Evolutionary conservation across 2,888 invertebrate species (phyloP), one percentile per base, ranked within the genome.

Genomic region (Siphlonurus alternatus): DNA sequence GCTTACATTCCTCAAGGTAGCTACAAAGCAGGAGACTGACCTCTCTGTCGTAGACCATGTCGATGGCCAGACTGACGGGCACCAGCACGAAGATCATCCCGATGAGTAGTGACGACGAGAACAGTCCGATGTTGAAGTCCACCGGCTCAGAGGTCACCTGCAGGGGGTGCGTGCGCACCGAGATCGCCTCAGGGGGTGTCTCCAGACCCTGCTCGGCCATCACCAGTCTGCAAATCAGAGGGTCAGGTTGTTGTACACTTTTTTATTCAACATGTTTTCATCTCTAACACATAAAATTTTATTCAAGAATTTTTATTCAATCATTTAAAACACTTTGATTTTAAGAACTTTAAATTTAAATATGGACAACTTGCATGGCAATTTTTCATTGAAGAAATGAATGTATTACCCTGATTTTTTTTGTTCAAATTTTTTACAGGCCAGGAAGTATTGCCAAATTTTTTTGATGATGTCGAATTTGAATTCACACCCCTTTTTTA

Each of bases 41-140:
- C 82, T 91, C 89, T 73, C 90, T 79, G 74, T 92, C 92, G 72
- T 87, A 85, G 0, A 92, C 90, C 75, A 90, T 84, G 69, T 89
- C 88, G 3, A 88, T 83, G 1, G 87, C 88, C 70, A 91, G 77
- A 25, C 86, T 87, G 25, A 88, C 85, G 0, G 90, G 87, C 19
- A 90, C 83, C 64, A 89, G 74, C 0, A 88, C 85, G 71, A 91
- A 88, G 65, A 88, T 86, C 83, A 90, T 86, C 60, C 89, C 91
- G 72, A 92, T 83, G 67, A 89, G 83, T 1, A 88, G 79, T 1
- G 87, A 83, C n/a, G 88, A 84, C 1, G 85, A 81, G 62, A 88
- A 85, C 64, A 85, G 83, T 1, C 86, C 86, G 51, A 85, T 74
- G 71, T 88, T 85, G 72, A 87, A 85, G 70, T 83, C 83, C 70